These are phyloP conservation scores for Schizotus pectinicornis DNA, from an alignment of 2,888 invertebrate species.

Conservation along the genomic window DNA sequence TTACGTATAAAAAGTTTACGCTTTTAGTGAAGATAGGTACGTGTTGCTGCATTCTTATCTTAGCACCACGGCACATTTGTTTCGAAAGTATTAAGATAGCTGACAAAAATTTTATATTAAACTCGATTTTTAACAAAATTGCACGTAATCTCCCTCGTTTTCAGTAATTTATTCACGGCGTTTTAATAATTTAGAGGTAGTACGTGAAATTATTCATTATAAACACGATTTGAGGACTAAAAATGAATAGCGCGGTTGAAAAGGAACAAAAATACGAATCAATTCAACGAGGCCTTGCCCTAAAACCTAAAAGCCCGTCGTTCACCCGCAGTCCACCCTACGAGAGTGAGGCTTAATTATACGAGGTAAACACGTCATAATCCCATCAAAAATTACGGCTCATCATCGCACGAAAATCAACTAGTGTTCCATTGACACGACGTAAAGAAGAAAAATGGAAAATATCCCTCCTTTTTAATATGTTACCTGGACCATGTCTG, in stretches of 20 bases:
- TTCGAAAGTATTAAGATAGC: too few relatives aligned
- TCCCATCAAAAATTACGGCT: conserved; percentile 14
- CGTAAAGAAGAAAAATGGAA: conserved; percentile 42
- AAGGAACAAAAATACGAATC: not conserved
- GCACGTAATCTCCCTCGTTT: too few relatives aligned
- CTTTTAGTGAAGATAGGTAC: too few relatives aligned
- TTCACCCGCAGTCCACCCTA: too few relatives aligned
- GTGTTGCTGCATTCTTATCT: too few relatives aligned
- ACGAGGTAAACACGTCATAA: not conserved
- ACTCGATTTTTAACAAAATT: too few relatives aligned
- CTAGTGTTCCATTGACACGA: conserved; percentile 35
- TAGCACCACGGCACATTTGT: too few relatives aligned
- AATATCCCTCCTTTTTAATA: conserved; percentile 44
- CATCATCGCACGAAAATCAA: conserved; percentile 14
- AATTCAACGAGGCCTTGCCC: not conserved
- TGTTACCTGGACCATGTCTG: conserved; percentile 52
- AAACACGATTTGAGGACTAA: not conserved
- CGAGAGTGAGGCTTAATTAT: not conserved
- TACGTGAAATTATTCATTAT: not conserved
- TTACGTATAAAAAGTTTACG: too few relatives aligned
- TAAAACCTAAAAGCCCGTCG: too few relatives aligned
- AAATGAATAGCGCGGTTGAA: not conserved
- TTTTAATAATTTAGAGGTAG: too few relatives aligned
- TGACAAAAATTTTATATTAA: too few relatives aligned
- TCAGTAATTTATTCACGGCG: too few relatives aligned